phyloP scores from a whole-genome alignment of 1,140 invertebrate genomes.

The Ditylenchus dipsaci region DNA sequence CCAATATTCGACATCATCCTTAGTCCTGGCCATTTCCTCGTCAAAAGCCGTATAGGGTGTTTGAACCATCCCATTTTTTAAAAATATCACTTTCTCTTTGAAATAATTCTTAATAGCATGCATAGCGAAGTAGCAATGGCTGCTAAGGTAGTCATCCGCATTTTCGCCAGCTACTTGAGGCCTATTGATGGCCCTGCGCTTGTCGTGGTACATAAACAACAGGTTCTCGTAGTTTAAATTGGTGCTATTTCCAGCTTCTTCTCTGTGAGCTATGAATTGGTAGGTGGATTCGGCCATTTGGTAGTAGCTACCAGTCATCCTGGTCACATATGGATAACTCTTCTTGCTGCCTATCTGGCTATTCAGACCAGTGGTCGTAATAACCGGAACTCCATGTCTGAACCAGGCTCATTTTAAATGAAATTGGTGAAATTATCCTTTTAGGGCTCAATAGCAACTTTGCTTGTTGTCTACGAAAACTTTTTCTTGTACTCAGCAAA shows the following conservation, averaged over 20 bases:
- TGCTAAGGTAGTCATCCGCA: conserved; percentile 29
- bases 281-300: conserved; percentile 65
- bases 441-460: too few species aligned
- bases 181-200: conserved; percentile 50
- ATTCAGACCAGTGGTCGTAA: conserved; percentile 77
- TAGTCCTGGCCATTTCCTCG: conserved; percentile 44
- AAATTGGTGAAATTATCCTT: too few species aligned
- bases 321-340: conserved; percentile 72
- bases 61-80: conserved; percentile 46
- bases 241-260: background rate
- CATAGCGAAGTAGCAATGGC: conserved; percentile 55
- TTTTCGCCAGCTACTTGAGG: conserved; percentile 24
- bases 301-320: conserved; percentile 77
- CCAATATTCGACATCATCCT: conserved; percentile 44
- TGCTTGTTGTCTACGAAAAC: too few species aligned
- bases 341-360: conserved; percentile 71
- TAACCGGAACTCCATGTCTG: conserved; percentile 69
- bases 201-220: conserved; percentile 58
- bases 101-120: conserved; percentile 57
- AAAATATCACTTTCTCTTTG: conserved; percentile 45
- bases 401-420: too few species aligned
- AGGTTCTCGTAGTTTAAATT: conserved; percentile 49
- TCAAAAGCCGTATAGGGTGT: conserved; percentile 53
- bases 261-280: conserved; percentile 42
- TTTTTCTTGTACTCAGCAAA: too few species aligned